These are phyloP conservation scores for Ellobius talpinus DNA, from an alignment of 2,113 vertebrate genomes.

Conservation along the genomic window DNA sequence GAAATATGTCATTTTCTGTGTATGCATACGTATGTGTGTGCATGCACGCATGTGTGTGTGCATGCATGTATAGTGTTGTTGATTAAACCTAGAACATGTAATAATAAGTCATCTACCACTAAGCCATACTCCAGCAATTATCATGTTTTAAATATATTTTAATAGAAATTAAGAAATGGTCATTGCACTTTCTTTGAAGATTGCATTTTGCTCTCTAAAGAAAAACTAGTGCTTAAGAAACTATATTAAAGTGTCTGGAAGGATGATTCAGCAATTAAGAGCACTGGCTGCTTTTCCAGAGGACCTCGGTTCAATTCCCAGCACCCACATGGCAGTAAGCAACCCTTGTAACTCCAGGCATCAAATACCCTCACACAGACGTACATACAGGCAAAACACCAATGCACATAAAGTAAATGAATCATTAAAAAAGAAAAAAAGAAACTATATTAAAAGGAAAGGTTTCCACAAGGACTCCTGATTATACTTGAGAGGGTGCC, in stretches of 20 bases:
- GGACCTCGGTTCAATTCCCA: background rate
- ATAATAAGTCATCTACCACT: background rate
- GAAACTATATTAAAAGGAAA: background rate
- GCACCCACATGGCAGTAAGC: background rate
- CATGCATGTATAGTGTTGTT: background rate
- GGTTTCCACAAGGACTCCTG: too few relatives aligned
- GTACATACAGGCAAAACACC: background rate
- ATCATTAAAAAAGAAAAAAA: background rate
- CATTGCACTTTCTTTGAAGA: slow-evolving; percentile 19
- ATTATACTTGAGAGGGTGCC: too few relatives aligned
- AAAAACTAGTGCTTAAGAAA: background rate
- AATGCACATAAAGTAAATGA: background rate
- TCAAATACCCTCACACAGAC: background rate
- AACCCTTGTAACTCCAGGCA: background rate
- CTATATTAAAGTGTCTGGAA: background rate
- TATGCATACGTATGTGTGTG: background rate
- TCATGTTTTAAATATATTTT: slow-evolving; percentile 9
- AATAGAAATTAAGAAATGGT: slow-evolving; percentile 40
- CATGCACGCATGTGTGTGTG: background rate
- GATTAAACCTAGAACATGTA: background rate
- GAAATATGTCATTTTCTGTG: background rate
- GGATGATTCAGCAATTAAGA: too few relatives aligned
- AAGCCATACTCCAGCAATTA: background rate
- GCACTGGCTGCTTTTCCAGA: too few relatives aligned
- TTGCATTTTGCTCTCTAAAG: slow-evolving; percentile 26